Conservation (phyloP, 2,888 invertebrate genomes). For the Aporophyla nigra region DNA sequence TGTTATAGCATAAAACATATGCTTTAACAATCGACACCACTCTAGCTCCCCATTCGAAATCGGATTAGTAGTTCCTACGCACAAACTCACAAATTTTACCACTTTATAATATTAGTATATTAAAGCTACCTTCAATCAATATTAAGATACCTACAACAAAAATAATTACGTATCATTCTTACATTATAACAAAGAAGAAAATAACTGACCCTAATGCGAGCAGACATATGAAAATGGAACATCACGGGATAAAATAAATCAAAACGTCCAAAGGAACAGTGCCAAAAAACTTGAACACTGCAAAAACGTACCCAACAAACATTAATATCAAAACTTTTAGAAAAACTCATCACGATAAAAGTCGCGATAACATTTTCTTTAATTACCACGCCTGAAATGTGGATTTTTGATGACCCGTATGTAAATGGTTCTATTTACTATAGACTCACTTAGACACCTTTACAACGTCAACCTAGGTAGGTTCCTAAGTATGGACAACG, state of each 20-base stretch:
- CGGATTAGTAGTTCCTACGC: not conserved
- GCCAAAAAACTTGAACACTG: slow-evolving; percentile 65
- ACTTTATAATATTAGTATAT: not conserved
- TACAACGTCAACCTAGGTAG: not conserved
- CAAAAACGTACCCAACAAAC: slow-evolving; percentile 44
- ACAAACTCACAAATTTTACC: not conserved
- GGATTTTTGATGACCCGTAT: not conserved
- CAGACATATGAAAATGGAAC: slow-evolving; percentile 36
- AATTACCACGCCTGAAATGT: slow-evolving; percentile 12
- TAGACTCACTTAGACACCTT: not conserved
- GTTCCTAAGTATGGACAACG: not conserved
- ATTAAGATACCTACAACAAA: not conserved
- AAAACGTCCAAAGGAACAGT: slow-evolving; percentile 61
- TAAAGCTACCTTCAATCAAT: not conserved
- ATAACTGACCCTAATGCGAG: slow-evolving; percentile 19
- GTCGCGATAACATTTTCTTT: slow-evolving; percentile 17
- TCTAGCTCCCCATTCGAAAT: not conserved
- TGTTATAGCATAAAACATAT: not conserved
- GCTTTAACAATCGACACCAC: not conserved
- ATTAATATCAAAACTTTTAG: slow-evolving; percentile 39
- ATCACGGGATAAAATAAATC: slow-evolving; percentile 55
- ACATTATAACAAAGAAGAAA: slow-evolving; percentile 17
- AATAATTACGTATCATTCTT: not conserved
- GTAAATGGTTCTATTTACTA: not conserved
- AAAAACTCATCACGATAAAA: slow-evolving; percentile 36